Conservation (phyloP, 2,888 invertebrate genomes). For the Volucella inflata region DNA sequence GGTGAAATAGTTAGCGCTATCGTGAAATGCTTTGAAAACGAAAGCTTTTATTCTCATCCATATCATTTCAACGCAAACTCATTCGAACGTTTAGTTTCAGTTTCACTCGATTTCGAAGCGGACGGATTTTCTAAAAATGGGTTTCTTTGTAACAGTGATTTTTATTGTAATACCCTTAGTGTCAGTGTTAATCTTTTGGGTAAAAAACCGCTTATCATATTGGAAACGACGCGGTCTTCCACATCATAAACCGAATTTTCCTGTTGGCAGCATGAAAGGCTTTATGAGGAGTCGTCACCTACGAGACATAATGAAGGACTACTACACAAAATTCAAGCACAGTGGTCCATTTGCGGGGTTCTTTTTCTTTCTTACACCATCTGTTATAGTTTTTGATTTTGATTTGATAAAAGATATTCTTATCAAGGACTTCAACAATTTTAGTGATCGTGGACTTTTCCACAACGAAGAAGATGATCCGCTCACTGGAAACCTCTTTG, state of each 20-base stretch:
- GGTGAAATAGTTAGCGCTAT: no score
- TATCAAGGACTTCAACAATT: conserved; percentile 79
- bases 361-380: conserved; percentile 79
- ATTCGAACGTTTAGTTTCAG: no score
- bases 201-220: conserved; percentile 62
- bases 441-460: conserved; percentile 81
- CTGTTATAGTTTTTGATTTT: conserved; percentile 79
- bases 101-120: no score
- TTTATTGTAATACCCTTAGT: no score
- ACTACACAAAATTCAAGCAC: conserved; percentile 78
- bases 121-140: no score
- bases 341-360: conserved; percentile 81
- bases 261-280: conserved; percentile 76
- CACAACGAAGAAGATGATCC: conserved; percentile 81
- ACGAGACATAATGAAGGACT: conserved; percentile 74
- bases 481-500: conserved; percentile 82
- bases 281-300: conserved; percentile 76
- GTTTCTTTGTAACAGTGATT: no score
- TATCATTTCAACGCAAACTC: no score
- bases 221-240: conserved; percentile 77
- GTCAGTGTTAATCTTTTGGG: no score
- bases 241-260: conserved; percentile 75
- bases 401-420: conserved; percentile 80
- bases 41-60: no score
- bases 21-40: no score